These are phyloP conservation scores for Zonitis immaculata DNA, from an alignment of 2,888 invertebrate genomes.

Conservation along the genomic window DNA sequence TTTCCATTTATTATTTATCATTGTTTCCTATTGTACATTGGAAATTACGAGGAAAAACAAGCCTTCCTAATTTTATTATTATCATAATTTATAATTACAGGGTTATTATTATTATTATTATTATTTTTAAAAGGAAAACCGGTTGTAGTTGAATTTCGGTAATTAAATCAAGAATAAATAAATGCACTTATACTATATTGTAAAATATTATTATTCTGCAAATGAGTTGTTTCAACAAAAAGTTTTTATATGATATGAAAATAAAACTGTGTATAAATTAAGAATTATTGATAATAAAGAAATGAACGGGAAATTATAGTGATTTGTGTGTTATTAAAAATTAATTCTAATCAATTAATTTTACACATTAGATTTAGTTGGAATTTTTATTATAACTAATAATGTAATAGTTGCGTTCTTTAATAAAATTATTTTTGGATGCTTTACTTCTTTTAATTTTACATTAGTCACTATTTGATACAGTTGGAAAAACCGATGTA, in stretches of 20 bases:
- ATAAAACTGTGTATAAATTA: neutral
- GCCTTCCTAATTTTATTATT: no score
- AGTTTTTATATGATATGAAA: conserved; percentile 7
- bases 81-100: no score
- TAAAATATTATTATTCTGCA: neutral
- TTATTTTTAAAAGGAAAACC: no score
- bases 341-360: conserved; percentile 11
- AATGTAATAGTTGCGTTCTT: conserved; percentile 22
- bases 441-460: neutral
- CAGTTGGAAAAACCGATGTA: no score
- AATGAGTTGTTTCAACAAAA: neutral
- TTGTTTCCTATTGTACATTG: neutral
- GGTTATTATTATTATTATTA: no score
- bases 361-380: conserved; percentile 8
- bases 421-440: conserved; percentile 26
- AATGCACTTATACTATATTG: neutral
- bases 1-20: no score
- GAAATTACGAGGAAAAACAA: neutral
- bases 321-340: conserved; percentile 16
- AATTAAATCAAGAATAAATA: no score
- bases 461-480: no score
- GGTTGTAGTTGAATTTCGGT: no score
- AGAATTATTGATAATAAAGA: neutral
- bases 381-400: conserved; percentile 20
- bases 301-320: conserved; percentile 6